Evolutionary conservation across 2,888 invertebrate species (phyloP).

Genomic region (Agriopis marginaria): DNA sequence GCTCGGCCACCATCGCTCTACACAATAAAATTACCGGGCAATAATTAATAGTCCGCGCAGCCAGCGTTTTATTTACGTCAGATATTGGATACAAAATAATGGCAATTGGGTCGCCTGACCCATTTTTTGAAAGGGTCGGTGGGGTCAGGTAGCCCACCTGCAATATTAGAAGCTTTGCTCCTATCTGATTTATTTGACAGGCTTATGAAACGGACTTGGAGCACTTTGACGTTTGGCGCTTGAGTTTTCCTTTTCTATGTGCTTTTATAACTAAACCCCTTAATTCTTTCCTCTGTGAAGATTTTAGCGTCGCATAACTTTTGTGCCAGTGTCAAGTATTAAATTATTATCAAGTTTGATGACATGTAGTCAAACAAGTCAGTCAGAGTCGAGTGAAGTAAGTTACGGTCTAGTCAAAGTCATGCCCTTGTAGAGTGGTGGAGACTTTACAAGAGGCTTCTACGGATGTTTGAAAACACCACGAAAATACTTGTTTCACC

Average conservation of each 20-base stretch:
- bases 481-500: no score
- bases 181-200: slow-evolving; percentile 44
- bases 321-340: no score
- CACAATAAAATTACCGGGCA: slow-evolving; percentile 3
- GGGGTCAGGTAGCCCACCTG: slow-evolving; percentile 39
- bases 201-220: slow-evolving; percentile 26
- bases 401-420: no score
- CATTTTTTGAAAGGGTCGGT: slow-evolving; percentile 44
- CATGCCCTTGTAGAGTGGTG: no score
- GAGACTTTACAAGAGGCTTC: no score
- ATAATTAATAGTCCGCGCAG: slow-evolving; percentile 30
- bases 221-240: slow-evolving; percentile 2
- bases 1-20: no score
- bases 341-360: no score
- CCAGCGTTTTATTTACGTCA: slow-evolving; percentile 36
- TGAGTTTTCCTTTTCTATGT: neutral
- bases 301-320: no score
- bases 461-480: no score
- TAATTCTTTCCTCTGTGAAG: no score
- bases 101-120: slow-evolving; percentile 36
- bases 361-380: no score
- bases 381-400: no score
- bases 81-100: slow-evolving; percentile 42
- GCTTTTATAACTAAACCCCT: neutral
- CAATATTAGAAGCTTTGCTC: slow-evolving; percentile 37